phyloP scores from a whole-genome alignment of 2,888 invertebrate genomes.

The Myathropa florea region DNA sequence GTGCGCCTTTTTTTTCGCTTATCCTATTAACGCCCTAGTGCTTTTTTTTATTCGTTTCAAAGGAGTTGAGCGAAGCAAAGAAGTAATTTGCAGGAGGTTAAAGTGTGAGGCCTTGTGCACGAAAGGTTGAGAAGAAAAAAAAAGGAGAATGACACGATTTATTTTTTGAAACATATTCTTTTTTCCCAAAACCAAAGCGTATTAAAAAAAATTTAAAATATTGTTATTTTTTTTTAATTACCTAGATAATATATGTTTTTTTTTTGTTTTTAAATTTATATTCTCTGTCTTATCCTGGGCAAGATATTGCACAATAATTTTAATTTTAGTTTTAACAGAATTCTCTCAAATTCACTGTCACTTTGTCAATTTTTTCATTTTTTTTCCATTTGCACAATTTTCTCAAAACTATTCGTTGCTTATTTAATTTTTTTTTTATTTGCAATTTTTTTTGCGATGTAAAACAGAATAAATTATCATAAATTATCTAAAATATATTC shows the following conservation, averaged over 20 bases:
- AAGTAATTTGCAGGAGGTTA: constrained; percentile 5
- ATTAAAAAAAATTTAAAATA: background rate
- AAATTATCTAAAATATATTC: background rate
- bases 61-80: background rate
- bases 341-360: constrained; percentile 35
- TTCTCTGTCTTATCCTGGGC: constrained; percentile 33
- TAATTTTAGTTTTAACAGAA: constrained; percentile 7
- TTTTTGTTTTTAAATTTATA: background rate
- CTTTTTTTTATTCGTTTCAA: constrained; percentile 1
- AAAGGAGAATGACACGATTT: background rate
- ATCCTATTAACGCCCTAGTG: constrained; percentile 67
- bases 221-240: background rate
- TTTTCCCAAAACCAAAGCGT: background rate
- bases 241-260: constrained; percentile 4
- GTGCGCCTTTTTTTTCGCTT: constrained; percentile 63
- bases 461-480: constrained; percentile 1
- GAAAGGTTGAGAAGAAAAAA: no score
- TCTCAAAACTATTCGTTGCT: background rate
- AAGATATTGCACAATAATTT: constrained; percentile 12
- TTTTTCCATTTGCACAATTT: background rate
- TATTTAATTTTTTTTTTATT: constrained; percentile 3
- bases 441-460: background rate
- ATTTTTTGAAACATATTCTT: background rate
- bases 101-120: background rate
- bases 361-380: constrained; percentile 46